Evolutionary conservation across 1,140 invertebrate species (phyloP), one percentile per base, ranked within the genome.

Genomic region (Macrotrachela quadricornifera): DNA sequence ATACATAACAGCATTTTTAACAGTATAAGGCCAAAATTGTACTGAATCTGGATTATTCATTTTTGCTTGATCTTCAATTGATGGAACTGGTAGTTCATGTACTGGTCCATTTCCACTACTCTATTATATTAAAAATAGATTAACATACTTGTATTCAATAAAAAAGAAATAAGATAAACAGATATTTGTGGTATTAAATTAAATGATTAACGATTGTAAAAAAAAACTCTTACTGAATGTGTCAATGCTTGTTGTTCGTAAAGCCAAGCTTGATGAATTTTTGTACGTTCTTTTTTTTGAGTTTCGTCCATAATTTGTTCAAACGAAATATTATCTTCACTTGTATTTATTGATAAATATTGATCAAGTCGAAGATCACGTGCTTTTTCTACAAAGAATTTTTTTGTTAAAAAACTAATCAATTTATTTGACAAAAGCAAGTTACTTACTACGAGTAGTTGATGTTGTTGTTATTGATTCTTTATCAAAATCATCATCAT

Each of bases 271-370:
- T 85, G 81, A 18, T 54, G 38, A 17, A 46, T 15, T 69, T 84
- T 80, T 10, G 78, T 63, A 58, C 75, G 73, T 57, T 83, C 78
- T 62, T 79, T 78, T 57, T 79, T 76, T 50, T 87, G 76, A 0
- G 80, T 76, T 60, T 84, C 78, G 46, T 78, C 73, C 61, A 91
- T 80, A 41, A 99, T 80, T 57, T 85, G 81, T 61, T 85, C 77
- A 66, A 96, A 97, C 64, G 88, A 92, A 38, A 85, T 80, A 70
- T 95, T 95, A 63, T 99, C 92, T 73, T 97, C 91, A 68, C 87
- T 94, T 0, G 90, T 96, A 62, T 87, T 80, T n/a, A 73, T 76
- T 14, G 79, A 75, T 41, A 97, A 69, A 69, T 83, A 97, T 13
- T 79, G 72, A 70, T 96, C 87, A 55, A 88, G 66, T 14, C 14